A percentile compares a stretch with the other conserved stretches of the same genome.
Evolutionary conservation across 2,113 vertebrate species (phyloP).

Genomic region (Pandion haliaetus): DNA sequence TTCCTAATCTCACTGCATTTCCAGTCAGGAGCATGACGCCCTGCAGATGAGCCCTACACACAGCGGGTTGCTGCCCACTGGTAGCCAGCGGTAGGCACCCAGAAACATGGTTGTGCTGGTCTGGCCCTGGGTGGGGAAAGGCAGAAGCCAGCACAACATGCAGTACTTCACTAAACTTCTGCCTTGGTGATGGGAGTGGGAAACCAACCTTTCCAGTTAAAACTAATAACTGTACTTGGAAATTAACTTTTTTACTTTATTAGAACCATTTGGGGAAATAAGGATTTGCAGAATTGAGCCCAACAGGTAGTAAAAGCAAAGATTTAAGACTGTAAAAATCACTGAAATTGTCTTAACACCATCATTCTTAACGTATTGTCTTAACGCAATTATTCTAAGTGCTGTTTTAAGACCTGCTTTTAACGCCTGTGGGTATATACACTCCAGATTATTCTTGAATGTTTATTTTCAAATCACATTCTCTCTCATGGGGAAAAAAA

Average conservation of each 20-base stretch:
- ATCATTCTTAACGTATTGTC: not conserved
- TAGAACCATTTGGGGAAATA: not conserved
- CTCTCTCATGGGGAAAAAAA: not conserved
- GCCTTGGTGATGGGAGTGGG: not conserved
- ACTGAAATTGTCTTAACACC: not conserved
- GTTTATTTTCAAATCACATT: not conserved
- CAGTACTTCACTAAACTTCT: not conserved
- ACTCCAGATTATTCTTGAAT: not conserved
- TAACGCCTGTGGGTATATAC: not conserved
- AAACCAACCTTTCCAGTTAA: not conserved
- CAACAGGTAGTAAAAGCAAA: not conserved
- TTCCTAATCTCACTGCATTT: not conserved
- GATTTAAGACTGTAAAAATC: not conserved
- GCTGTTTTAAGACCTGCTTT: not conserved
- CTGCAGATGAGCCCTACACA: not conserved
- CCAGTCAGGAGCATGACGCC: not conserved
- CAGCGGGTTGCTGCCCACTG: not conserved
- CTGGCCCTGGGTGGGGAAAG: too few relatives aligned
- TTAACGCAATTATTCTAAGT: not conserved
- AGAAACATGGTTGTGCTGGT: accelerated
- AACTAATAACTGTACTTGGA: not conserved
- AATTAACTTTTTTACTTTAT: not conserved
- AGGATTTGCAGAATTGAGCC: not conserved
- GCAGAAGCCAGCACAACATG: not conserved
- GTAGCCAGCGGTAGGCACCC: not conserved